Percentiles rank a stretch among this genome's conserved stretches.
These are phyloP conservation scores for Ascaphus truei DNA, from an alignment of 2,113 vertebrate species.

Conservation along the genomic window DNA sequence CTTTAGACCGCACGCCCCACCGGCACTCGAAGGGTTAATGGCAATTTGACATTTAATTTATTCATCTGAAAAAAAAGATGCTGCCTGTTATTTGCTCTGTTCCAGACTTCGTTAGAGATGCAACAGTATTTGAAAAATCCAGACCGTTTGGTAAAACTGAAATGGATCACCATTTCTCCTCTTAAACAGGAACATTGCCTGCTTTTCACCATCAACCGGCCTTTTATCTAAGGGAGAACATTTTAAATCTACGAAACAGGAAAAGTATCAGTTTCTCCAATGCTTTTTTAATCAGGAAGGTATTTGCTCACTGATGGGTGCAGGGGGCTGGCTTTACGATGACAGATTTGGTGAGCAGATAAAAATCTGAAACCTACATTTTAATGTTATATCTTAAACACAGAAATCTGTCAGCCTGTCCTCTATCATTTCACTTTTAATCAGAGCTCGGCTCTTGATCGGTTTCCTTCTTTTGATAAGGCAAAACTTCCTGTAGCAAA, in stretches of 20 bases:
- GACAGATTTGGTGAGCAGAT: slow-evolving; percentile 24
- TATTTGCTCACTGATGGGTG: slow-evolving; percentile 31
- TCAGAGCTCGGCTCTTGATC: not conserved
- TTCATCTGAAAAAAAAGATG: too few species aligned
- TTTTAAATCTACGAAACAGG: slow-evolving; percentile 29
- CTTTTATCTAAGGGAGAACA: slow-evolving; percentile 1
- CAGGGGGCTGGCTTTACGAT: not conserved
- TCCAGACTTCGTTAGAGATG: too few species aligned
- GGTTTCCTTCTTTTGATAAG: slow-evolving; percentile 14
- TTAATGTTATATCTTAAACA: slow-evolving; percentile 24
- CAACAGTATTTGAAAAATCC: too few species aligned
- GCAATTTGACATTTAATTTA: too few species aligned
- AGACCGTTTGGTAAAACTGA: too few species aligned
- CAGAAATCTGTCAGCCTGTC: not conserved
- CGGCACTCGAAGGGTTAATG: too few species aligned
- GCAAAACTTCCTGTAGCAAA: not conserved
- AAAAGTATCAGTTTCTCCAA: slow-evolving; percentile 24
- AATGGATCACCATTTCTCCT: not conserved
- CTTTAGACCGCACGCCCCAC: too few species aligned
- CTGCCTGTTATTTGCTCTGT: too few species aligned
- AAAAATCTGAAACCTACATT: slow-evolving; percentile 26
- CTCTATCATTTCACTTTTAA: slow-evolving; percentile 22
- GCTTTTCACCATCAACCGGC: not conserved
- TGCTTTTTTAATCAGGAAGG: slow-evolving; percentile 38
- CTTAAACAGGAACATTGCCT: not conserved